Conservation (phyloP, 2,888 invertebrate species). For the Cheilosia scutellata region DNA sequence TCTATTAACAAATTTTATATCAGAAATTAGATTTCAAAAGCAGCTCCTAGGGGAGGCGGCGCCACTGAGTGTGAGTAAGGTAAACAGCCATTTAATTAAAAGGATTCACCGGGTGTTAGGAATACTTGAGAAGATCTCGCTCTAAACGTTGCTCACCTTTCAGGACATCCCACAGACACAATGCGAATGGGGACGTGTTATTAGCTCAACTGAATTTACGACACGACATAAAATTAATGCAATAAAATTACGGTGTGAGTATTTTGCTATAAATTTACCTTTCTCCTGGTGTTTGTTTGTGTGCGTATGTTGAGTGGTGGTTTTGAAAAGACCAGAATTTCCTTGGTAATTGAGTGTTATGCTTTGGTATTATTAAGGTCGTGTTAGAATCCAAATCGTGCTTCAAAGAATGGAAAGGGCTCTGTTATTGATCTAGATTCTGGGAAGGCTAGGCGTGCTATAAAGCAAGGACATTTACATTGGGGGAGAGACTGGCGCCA, state of each 20-base stretch:
- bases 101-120: constrained; percentile 68
- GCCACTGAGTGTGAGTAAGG: constrained; percentile 56
- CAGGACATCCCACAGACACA: constrained; percentile 62
- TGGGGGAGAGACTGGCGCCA: neutral
- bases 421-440: constrained; percentile 39
- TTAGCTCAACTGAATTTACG: constrained; percentile 75
- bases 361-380: constrained; percentile 46
- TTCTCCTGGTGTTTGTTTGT: neutral
- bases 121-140: constrained; percentile 39
- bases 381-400: constrained; percentile 30
- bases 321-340: constrained; percentile 17
- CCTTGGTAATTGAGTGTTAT: constrained; percentile 65
- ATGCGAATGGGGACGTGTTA: constrained; percentile 70
- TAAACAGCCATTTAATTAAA: constrained; percentile 76
- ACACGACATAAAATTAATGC: constrained; percentile 74
- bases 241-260: constrained; percentile 67
- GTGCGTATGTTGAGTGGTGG: constrained; percentile 1
- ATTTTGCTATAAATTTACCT: constrained; percentile 60
- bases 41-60: constrained; percentile 50
- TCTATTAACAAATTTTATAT: constrained; percentile 76
- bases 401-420: constrained; percentile 50
- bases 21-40: constrained; percentile 74
- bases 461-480: neutral
- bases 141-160: constrained; percentile 61
- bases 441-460: neutral